Conservation (phyloP, 2,113 vertebrate genomes). For the Tricholaema leucomelas region DNA sequence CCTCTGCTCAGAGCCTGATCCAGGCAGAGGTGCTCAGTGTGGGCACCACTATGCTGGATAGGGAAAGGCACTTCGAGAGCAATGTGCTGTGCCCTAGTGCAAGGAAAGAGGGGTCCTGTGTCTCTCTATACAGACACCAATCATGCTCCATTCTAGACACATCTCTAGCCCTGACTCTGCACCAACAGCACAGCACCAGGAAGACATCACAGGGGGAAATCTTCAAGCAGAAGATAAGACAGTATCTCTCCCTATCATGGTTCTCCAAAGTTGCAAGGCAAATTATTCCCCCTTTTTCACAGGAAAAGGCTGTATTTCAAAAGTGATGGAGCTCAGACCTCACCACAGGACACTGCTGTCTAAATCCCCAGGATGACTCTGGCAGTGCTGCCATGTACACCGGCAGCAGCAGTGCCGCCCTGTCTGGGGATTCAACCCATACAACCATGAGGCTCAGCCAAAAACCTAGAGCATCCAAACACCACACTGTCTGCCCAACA, state of each 20-base stretch:
- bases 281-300: neutral
- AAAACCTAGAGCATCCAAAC: neutral
- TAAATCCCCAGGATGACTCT: neutral
- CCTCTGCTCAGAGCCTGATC: fast-evolving
- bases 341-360: neutral
- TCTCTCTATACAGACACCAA: neutral
- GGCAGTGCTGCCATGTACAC: neutral
- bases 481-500: fast-evolving
- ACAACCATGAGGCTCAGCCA: neutral
- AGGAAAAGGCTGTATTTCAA: neutral
- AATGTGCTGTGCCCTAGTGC: neutral
- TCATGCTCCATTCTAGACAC: neutral
- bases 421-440: neutral
- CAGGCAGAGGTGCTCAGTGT: neutral
- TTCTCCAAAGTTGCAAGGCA: neutral
- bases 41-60: fast-evolving
- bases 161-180: neutral
- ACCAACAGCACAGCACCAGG: neutral
- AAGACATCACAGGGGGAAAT: neutral
- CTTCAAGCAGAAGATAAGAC: neutral
- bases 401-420: neutral
- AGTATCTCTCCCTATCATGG: neutral
- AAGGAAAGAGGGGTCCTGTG: neutral
- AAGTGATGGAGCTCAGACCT: neutral
- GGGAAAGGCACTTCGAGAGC: neutral